phyloP scores from a whole-genome alignment of 2,113 vertebrate genomes.

The Seriola quinqueradiata region DNA sequence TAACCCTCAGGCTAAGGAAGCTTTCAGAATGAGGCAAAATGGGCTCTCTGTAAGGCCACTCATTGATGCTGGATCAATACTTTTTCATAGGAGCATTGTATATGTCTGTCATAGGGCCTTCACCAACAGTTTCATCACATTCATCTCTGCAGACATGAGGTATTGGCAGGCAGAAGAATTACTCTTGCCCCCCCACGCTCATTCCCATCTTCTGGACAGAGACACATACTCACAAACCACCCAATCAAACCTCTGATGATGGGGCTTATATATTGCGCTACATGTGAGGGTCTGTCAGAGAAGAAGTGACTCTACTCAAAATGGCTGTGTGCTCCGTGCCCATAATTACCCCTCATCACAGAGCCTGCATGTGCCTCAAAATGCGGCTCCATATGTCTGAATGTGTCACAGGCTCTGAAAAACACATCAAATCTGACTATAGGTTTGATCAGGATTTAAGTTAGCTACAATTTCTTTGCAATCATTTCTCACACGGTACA shows the following conservation, averaged over 20 bases:
- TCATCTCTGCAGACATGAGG: slow-evolving; percentile 18
- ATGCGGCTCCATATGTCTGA: no score
- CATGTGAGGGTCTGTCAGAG: no score
- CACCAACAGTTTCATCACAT: slow-evolving; percentile 30
- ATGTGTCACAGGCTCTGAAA: background rate
- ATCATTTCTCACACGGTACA: background rate
- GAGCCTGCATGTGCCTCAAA: no score
- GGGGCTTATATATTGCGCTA: background rate
- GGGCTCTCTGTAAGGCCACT: slow-evolving; percentile 24
- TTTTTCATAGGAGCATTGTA: slow-evolving; percentile 22
- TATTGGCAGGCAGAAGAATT: slow-evolving; percentile 9
- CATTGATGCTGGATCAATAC: slow-evolving; percentile 49
- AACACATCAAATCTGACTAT: background rate
- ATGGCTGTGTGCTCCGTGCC: no score
- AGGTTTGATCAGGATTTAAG: background rate
- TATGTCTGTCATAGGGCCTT: slow-evolving; percentile 27
- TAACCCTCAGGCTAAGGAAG: slow-evolving; percentile 22
- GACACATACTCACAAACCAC: background rate
- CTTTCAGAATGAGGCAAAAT: slow-evolving; percentile 33
- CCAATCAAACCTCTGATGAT: slow-evolving; percentile 4
- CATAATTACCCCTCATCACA: no score
- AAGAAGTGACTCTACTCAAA: no score
- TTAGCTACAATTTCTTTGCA: background rate
- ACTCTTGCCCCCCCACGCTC: background rate
- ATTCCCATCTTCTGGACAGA: background rate